Evolutionary conservation across 2,797 vertebrate species (phyloP).

Genomic region (Capromys pilorides): DNA sequence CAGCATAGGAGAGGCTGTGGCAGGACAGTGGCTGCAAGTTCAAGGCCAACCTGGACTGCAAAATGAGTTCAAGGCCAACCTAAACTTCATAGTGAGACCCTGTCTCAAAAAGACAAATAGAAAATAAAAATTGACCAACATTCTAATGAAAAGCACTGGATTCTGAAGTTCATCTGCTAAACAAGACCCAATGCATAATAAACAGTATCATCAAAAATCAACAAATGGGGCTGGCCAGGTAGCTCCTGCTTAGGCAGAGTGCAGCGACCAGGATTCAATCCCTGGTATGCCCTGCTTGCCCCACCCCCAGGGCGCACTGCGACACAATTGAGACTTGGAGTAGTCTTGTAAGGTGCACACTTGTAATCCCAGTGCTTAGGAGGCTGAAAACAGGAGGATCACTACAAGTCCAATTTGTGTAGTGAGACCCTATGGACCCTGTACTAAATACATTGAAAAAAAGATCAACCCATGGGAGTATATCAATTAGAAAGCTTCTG

Average conservation of each 20-base stretch:
- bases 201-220: background rate
- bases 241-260: no score
- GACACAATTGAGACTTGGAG: no score
- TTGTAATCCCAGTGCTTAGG: no score
- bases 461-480: background rate
- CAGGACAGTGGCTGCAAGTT: background rate
- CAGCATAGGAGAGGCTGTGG: no score
- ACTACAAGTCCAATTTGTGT: no score
- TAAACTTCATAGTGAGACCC: background rate
- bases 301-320: no score
- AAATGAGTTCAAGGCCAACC: background rate
- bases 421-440: no score
- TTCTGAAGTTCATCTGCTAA: background rate
- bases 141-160: background rate
- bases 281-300: no score
- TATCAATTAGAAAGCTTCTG: background rate
- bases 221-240: background rate
- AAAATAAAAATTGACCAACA: background rate
- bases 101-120: background rate
- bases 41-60: background rate
- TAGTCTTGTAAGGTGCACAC: no score
- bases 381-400: no score
- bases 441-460: no score
- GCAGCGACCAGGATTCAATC: no score
- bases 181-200: background rate